Percentiles rank a stretch among this genome's conserved stretches.
Evolutionary conservation across 2,888 invertebrate genomes (phyloP).

Genomic region (Eristalinus aeneus): DNA sequence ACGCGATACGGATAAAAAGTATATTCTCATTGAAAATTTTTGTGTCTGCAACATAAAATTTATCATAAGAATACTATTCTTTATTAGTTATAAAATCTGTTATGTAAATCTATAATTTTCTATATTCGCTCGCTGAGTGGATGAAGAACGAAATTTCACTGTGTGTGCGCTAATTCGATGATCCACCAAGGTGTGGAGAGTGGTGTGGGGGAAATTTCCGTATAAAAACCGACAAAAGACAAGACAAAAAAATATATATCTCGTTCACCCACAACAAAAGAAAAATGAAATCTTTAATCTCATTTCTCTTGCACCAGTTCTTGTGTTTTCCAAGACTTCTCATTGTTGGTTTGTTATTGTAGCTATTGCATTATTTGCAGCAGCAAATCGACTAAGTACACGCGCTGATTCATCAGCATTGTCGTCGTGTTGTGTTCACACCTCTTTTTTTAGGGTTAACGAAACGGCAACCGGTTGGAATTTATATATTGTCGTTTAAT

Average conservation of each 20-base stretch:
- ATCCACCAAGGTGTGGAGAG: constrained; percentile 21
- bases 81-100: constrained; percentile 15
- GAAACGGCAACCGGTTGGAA: constrained; percentile 69
- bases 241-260: not conserved
- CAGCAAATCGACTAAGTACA: constrained; percentile 50
- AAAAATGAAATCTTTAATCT: constrained; percentile 51
- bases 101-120: constrained; percentile 48
- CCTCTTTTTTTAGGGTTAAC: constrained; percentile 61
- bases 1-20: constrained; percentile 54
- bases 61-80: constrained; percentile 24
- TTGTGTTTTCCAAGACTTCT: constrained; percentile 34
- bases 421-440: constrained; percentile 61
- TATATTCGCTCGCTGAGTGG: constrained; percentile 25
- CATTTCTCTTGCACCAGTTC: not conserved
- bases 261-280: constrained; percentile 61
- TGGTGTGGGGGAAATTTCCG: constrained; percentile 34
- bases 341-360: constrained; percentile 53
- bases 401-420: constrained; percentile 60
- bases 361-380: constrained; percentile 29
- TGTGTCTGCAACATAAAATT: constrained; percentile 50
- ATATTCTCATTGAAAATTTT: constrained; percentile 37
- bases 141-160: constrained; percentile 34
- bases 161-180: constrained; percentile 34
- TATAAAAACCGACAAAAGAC: constrained; percentile 13
- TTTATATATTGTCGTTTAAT: not conserved